These are phyloP conservation scores for Epistrophella euchroma DNA, from an alignment of 2,888 invertebrate genomes.

Conservation along the genomic window DNA sequence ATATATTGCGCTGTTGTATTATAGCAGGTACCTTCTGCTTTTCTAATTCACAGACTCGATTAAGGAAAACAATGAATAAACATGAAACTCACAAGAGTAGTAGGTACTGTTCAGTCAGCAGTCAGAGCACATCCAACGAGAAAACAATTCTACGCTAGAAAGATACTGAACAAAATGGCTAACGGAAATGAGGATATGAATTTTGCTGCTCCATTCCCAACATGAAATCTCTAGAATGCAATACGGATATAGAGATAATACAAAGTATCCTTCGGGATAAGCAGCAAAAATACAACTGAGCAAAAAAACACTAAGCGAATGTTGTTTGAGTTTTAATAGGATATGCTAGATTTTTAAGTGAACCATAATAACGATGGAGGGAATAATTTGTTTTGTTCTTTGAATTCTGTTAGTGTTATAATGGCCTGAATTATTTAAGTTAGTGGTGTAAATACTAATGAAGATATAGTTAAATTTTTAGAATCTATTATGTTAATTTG, in stretches of 20 bases:
- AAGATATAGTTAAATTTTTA: not conserved
- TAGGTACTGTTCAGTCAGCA: conserved; percentile 14
- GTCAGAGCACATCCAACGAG: not conserved
- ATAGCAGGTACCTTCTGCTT: conserved; percentile 5
- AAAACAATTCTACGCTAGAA: conserved; percentile 14
- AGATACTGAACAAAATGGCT: conserved; percentile 19
- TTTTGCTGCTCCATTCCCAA: conserved; percentile 24
- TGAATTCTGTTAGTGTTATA: not conserved
- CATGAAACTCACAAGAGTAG: conserved; percentile 32
- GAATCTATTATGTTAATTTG: not conserved
- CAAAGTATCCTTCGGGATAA: conserved; percentile 11
- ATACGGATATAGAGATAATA: conserved; percentile 10
- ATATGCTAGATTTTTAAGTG: not conserved
- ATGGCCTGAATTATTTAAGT: not conserved
- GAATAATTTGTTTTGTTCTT: not conserved
- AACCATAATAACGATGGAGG: not conserved
- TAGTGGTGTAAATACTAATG: not conserved
- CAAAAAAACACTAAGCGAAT: not conserved
- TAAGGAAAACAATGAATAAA: conserved; percentile 55
- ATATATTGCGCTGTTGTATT: conserved; percentile 20
- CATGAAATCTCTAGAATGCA: conserved; percentile 17
- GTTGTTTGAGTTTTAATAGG: conserved; percentile 19
- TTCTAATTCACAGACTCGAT: conserved; percentile 52
- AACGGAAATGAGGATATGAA: conserved; percentile 38
- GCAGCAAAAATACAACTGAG: not conserved